phyloP scores from a whole-genome alignment of 2,113 vertebrate genomes.

The Pholis gunnellus region DNA sequence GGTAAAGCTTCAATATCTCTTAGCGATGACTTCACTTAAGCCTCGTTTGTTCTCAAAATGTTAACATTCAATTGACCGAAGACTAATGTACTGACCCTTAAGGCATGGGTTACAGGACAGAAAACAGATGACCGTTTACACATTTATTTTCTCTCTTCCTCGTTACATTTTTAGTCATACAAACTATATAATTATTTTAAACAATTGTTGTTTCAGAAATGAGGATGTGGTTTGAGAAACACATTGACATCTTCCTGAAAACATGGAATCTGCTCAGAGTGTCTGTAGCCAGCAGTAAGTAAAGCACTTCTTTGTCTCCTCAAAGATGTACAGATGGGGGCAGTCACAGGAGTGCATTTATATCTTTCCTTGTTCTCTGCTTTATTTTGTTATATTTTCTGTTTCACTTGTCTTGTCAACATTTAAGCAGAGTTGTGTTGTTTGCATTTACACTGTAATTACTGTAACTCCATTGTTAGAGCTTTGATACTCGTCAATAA shows the following conservation, averaged over 20 bases:
- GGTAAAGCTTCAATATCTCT: constrained; percentile 71
- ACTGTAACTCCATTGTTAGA: neutral
- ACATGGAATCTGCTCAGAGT: constrained; percentile 89
- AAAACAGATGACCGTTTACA: neutral
- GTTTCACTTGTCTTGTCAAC: neutral
- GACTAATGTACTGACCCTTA: neutral
- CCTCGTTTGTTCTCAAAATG: neutral
- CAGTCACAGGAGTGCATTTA: neutral
- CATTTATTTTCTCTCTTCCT: neutral
- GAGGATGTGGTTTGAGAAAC: constrained; percentile 61
- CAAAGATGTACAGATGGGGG: neutral
- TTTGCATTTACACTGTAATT: neutral
- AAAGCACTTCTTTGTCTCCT: neutral
- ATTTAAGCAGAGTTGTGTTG: neutral
- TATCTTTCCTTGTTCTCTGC: neutral
- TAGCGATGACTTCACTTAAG: neutral
- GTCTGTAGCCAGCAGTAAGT: constrained; percentile 82
- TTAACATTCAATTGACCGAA: neutral
- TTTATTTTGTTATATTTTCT: neutral
- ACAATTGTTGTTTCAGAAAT: constrained; percentile 53
- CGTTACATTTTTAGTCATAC: neutral
- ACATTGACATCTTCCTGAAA: constrained; percentile 82
- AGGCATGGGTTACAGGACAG: neutral
- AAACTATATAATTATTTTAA: neutral
- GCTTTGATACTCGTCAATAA: neutral